phyloP scores from a whole-genome alignment of 2,888 invertebrate species.

The Aradus depressus region DNA sequence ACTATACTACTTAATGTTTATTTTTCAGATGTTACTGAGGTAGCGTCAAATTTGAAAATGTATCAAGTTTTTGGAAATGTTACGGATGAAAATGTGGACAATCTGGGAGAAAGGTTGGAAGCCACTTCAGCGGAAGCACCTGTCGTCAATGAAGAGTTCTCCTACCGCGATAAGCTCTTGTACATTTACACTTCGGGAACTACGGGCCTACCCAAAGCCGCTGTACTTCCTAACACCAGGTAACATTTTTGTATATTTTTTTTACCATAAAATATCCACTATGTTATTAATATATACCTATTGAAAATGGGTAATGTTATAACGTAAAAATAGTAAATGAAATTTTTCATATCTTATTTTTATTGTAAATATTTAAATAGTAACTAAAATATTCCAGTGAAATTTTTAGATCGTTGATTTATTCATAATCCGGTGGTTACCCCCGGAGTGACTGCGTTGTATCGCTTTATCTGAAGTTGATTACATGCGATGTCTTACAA shows the following conservation, averaged over 20 bases:
- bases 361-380: too few species aligned
- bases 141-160: conserved; percentile 34
- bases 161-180: conserved; percentile 43
- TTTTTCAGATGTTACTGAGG: conserved; percentile 35
- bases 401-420: too few species aligned
- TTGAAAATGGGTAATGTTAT: too few species aligned
- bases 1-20: not conserved
- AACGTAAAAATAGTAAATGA: too few species aligned
- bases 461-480: too few species aligned
- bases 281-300: too few species aligned
- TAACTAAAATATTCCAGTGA: too few species aligned
- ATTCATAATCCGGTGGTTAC: too few species aligned
- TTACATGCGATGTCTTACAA: too few species aligned
- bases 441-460: too few species aligned
- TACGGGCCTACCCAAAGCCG: conserved; percentile 57
- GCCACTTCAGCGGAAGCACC: conserved; percentile 34
- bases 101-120: conserved; percentile 22
- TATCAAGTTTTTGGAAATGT: conserved; percentile 21
- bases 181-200: conserved; percentile 62
- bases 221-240: conserved; percentile 51
- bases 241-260: conserved; percentile 33
- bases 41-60: conserved; percentile 29
- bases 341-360: too few species aligned
- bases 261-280: too few species aligned
- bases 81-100: conserved; percentile 11